Evolutionary conservation across 1,140 invertebrate genomes (phyloP).

Genomic region (Venturia canescens): DNA sequence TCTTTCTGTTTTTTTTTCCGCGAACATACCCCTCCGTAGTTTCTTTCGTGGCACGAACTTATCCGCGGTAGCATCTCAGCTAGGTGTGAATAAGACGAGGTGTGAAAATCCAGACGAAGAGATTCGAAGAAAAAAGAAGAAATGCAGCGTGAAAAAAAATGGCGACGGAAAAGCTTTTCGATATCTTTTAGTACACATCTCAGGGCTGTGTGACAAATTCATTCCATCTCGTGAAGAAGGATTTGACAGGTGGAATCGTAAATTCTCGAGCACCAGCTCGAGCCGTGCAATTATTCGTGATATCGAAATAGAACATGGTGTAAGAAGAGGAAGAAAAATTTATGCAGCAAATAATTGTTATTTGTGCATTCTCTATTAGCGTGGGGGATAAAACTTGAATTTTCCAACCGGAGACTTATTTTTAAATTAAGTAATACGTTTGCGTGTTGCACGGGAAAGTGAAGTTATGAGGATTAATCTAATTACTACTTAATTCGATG

Average conservation of each 20-base stretch:
- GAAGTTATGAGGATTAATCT: neutral
- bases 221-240: conserved; percentile 27
- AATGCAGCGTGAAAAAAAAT: conserved; percentile 17
- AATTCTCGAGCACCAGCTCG: neutral
- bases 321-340: too few species aligned
- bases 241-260: neutral
- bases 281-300: neutral
- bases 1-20: neutral
- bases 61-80: neutral
- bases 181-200: conserved; percentile 25
- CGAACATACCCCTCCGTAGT: conserved; percentile 14
- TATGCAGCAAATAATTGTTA: too few species aligned
- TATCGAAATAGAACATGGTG: neutral
- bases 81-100: neutral
- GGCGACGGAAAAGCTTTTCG: conserved; percentile 28
- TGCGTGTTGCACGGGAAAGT: neutral
- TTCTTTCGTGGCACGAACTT: neutral
- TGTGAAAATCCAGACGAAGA: neutral
- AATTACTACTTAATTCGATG: neutral
- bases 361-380: too few species aligned
- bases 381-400: too few species aligned
- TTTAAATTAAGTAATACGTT: neutral
- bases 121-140: neutral
- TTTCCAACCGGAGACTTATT: too few species aligned
- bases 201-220: conserved; percentile 43